Conservation (phyloP, 2,888 invertebrate species). For the Noctua janthe region DNA sequence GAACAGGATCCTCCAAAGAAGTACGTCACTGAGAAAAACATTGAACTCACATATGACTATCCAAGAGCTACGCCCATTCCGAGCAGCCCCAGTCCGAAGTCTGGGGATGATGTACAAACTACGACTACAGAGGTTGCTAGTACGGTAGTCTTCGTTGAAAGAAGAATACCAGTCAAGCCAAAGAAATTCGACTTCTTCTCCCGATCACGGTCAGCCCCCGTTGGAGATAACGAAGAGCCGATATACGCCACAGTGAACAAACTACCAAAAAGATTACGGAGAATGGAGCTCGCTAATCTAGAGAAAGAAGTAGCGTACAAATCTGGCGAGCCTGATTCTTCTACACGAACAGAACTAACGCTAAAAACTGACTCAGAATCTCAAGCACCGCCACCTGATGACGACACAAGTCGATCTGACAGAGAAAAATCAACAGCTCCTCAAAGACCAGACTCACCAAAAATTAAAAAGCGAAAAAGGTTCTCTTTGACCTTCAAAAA, state of each 20-base stretch:
- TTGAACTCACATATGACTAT: slow-evolving; percentile 88
- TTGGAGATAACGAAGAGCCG: slow-evolving; percentile 87
- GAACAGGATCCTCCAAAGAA: slow-evolving; percentile 78
- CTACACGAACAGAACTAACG: slow-evolving; percentile 84
- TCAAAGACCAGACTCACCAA: slow-evolving; percentile 85
- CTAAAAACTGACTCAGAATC: slow-evolving; percentile 87
- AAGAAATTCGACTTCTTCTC: slow-evolving; percentile 88
- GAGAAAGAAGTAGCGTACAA: slow-evolving; percentile 88
- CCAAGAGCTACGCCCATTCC: slow-evolving; percentile 85
- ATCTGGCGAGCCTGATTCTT: slow-evolving; percentile 84
- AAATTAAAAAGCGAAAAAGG: slow-evolving; percentile 87
- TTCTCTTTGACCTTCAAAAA: slow-evolving; percentile 88
- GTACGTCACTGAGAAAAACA: slow-evolving; percentile 89
- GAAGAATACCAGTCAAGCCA: slow-evolving; percentile 86
- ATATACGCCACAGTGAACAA: slow-evolving; percentile 89
- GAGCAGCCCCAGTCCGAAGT: slow-evolving; percentile 80
- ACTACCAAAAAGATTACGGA: slow-evolving; percentile 86
- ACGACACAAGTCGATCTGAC: slow-evolving; percentile 87
- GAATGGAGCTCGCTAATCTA: slow-evolving; percentile 87
- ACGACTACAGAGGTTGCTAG: slow-evolving; percentile 89
- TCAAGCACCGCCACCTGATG: slow-evolving; percentile 83
- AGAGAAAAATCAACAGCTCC: slow-evolving; percentile 84
- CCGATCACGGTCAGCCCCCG: slow-evolving; percentile 88
- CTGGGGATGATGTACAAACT: slow-evolving; percentile 81
- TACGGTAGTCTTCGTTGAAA: slow-evolving; percentile 88